Evolutionary conservation across 2,888 invertebrate genomes (phyloP).

Genomic region (Tortrix viridana): DNA sequence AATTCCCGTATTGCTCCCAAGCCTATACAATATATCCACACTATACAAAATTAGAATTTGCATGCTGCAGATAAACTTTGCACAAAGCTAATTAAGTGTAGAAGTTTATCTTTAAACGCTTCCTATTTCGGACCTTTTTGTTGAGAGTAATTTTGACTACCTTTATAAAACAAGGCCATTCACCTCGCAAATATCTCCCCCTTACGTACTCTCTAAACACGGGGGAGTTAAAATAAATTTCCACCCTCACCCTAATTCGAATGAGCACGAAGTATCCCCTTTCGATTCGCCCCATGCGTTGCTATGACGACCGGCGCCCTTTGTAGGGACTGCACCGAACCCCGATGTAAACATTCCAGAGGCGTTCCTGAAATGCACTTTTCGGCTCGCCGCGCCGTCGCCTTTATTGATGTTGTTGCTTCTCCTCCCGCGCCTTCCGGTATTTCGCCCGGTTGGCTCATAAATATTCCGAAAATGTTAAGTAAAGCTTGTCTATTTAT

Average conservation of each 20-base stretch:
- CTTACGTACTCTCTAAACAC: conserved; percentile 67
- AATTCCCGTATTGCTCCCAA: conserved; percentile 49
- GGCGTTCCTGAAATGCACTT: conserved; percentile 57
- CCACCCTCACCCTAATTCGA: conserved; percentile 77
- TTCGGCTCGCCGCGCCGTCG: conserved; percentile 46
- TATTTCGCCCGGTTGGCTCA: conserved; percentile 54
- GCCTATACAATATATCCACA: conserved; percentile 31
- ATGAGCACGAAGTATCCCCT: conserved; percentile 66
- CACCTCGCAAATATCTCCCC: conserved; percentile 78
- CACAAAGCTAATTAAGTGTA: conserved; percentile 23
- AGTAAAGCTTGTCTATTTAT: conserved; percentile 70
- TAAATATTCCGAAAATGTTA: conserved; percentile 68
- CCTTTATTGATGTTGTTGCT: conserved; percentile 71
- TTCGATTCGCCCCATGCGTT: conserved; percentile 64
- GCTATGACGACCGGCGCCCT: conserved; percentile 64
- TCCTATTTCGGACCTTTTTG: conserved; percentile 46
- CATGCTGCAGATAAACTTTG: not conserved
- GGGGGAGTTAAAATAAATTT: conserved; percentile 75
- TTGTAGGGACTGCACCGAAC: conserved; percentile 57
- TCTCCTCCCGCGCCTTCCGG: conserved; percentile 60
- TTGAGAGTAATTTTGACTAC: conserved; percentile 45
- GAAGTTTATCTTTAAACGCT: conserved; percentile 15
- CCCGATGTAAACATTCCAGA: conserved; percentile 59
- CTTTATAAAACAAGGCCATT: conserved; percentile 65
- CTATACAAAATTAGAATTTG: conserved; percentile 28